phyloP scores from a whole-genome alignment of 2,888 invertebrate species.

The Pherbina coryleti region DNA sequence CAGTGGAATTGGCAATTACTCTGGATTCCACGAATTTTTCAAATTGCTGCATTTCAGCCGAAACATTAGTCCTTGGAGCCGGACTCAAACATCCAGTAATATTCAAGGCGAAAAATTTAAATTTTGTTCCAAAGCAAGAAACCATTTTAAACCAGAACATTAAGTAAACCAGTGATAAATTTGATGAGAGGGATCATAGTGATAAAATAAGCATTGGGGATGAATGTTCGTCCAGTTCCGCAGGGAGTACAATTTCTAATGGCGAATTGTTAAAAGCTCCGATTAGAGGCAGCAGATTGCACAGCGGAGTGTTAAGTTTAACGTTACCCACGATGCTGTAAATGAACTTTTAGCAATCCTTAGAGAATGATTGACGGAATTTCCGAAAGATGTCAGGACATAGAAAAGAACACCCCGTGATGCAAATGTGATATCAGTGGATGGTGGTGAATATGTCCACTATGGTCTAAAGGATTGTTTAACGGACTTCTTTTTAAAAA shows the following conservation, averaged over 20 bases:
- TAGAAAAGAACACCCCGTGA: slow-evolving; percentile 39
- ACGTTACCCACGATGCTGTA: slow-evolving; percentile 28
- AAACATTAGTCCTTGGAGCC: too few relatives aligned
- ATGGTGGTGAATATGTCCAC: too few relatives aligned
- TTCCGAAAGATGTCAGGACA: slow-evolving; percentile 38
- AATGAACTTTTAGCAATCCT: slow-evolving; percentile 31
- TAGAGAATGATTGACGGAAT: slow-evolving; percentile 12
- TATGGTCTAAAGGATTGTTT: slow-evolving; percentile 42
- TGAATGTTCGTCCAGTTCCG: background rate
- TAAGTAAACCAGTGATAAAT: too few relatives aligned
- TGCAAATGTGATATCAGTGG: background rate
- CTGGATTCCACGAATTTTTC: too few relatives aligned
- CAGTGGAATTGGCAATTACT: background rate
- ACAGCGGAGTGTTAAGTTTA: slow-evolving; percentile 38
- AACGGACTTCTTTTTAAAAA: too few relatives aligned
- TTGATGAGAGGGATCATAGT: too few relatives aligned
- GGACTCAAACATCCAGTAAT: too few relatives aligned
- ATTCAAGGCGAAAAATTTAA: too few relatives aligned
- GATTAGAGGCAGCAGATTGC: background rate
- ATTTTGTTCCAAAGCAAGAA: too few relatives aligned
- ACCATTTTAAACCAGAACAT: too few relatives aligned
- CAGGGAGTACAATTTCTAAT: background rate
- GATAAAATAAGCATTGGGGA: background rate
- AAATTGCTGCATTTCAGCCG: too few relatives aligned
- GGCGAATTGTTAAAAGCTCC: background rate